Percentiles rank a stretch among this genome's conserved stretches.
Conservation (phyloP, 1,140 invertebrate genomes). For the Epicauta chinensis region DNA sequence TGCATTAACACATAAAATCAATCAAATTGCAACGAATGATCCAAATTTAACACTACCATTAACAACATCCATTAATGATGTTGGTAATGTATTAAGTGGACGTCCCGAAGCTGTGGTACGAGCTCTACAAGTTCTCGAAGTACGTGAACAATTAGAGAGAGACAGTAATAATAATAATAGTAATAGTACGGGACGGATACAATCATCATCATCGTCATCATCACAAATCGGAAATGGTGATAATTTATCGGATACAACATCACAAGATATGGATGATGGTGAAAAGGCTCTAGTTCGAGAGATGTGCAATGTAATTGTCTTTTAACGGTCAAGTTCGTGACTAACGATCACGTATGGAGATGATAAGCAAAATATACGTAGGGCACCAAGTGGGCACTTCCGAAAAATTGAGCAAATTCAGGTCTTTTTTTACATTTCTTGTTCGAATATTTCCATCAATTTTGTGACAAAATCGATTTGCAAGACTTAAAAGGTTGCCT, state of each 20-base stretch:
- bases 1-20: conserved; percentile 47
- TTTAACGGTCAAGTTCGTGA: neutral
- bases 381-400: no score
- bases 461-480: neutral
- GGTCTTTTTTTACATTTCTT: no score
- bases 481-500: no score
- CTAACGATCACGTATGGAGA: no score
- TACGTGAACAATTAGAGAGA: conserved; percentile 79
- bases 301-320: conserved; percentile 90
- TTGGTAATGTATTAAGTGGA: conserved; percentile 42
- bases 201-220: no score
- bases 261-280: conserved; percentile 73
- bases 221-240: conserved; percentile 39
- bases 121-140: conserved; percentile 83
- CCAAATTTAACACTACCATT: conserved; percentile 35
- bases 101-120: conserved; percentile 85
- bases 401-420: no score
- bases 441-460: neutral
- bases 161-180: no score
- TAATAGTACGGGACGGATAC: no score
- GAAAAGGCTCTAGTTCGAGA: conserved; percentile 90
- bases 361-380: no score
- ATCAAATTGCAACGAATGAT: conserved; percentile 38
- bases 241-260: conserved; percentile 43
- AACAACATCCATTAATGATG: conserved; percentile 41